Evolutionary conservation across 2,888 invertebrate species (phyloP).

Genomic region (Achlya flavicornis): DNA sequence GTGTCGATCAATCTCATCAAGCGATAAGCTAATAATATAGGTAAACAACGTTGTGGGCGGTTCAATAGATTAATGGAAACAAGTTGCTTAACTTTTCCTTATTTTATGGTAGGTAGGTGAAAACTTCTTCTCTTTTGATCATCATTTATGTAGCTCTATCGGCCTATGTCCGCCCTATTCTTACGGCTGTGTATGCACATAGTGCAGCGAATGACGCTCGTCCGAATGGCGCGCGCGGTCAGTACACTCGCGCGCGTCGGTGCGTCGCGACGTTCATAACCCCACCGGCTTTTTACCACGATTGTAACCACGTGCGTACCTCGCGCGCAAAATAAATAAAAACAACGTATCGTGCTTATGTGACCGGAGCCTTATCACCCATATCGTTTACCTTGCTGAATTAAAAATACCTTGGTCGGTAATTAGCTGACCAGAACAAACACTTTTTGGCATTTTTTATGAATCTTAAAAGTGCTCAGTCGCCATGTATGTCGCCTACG

Average conservation of each 20-base stretch:
- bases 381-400: conserved; percentile 18
- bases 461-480: conserved; percentile 24
- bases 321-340: conserved; percentile 58
- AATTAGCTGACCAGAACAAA: neutral
- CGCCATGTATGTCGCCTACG: conserved; percentile 40
- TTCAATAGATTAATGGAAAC: neutral
- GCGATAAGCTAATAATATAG: neutral
- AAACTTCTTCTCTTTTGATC: neutral
- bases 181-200: conserved; percentile 61
- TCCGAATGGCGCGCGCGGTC: conserved; percentile 69
- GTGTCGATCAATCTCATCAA: too few species aligned
- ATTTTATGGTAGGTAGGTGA: too few species aligned
- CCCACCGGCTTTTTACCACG: conserved; percentile 38
- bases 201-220: conserved; percentile 63
- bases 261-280: conserved; percentile 61
- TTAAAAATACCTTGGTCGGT: conserved; percentile 6
- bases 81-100: neutral
- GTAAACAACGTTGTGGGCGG: neutral
- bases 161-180: conserved; percentile 62
- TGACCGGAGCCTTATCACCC: conserved; percentile 32
- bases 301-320: conserved; percentile 59
- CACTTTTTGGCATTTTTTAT: neutral
- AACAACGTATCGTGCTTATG: conserved; percentile 30
- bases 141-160: neutral
- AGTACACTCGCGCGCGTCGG: conserved; percentile 77